A percentile compares a stretch with the other conserved stretches of the same genome.
These are phyloP conservation scores for Calyptommatus sinebrachiatus DNA, from an alignment of 2,113 vertebrate species.

Conservation along the genomic window DNA sequence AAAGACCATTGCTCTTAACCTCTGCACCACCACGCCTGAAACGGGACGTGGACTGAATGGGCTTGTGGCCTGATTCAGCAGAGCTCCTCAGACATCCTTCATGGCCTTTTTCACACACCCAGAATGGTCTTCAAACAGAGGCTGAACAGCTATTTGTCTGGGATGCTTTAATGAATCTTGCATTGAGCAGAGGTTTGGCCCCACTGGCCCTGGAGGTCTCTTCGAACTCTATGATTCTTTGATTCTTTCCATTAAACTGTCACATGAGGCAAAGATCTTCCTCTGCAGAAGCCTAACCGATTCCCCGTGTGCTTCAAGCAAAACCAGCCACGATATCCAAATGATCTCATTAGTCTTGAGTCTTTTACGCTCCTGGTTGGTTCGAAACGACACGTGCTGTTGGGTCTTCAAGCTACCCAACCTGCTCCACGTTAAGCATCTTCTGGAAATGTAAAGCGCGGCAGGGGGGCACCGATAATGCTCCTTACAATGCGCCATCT, in stretches of 20 bases:
- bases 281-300: neutral
- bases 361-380: neutral
- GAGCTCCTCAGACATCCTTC: no score
- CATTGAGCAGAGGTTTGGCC: no score
- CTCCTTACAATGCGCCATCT: slow-evolving; percentile 51
- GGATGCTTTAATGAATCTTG: no score
- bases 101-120: no score
- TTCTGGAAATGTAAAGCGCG: slow-evolving; percentile 36
- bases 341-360: slow-evolving; percentile 3
- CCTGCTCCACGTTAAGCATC: slow-evolving; percentile 35
- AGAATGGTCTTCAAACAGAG: no score
- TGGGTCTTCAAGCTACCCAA: slow-evolving; percentile 31
- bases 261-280: neutral
- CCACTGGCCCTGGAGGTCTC: no score
- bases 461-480: neutral
- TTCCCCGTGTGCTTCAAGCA: neutral
- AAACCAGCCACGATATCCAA: neutral
- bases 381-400: neutral
- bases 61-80: no score
- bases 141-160: no score
- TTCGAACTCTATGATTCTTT: no score
- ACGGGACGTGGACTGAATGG: no score
- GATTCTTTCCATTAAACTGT: neutral
- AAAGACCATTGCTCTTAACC: no score
- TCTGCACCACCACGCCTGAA: no score